Evolutionary conservation across 2,113 vertebrate genomes (phyloP), one percentile per base, ranked within the genome.

Genomic region (Platysteira castanea): DNA sequence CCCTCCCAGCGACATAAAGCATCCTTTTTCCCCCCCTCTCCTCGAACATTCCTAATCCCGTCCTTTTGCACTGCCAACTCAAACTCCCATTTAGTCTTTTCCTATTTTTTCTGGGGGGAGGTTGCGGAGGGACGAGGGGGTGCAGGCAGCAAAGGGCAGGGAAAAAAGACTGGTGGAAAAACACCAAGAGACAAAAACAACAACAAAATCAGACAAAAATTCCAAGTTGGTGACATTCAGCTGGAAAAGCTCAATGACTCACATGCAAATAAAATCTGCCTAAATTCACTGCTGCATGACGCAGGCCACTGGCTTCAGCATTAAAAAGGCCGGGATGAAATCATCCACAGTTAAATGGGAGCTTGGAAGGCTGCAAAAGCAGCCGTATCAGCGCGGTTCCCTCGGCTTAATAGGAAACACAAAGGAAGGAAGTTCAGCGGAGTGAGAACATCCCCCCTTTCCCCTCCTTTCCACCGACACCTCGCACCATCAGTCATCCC

Each of bases 161-260:
- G 46, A 26, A 93, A 95, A 97, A 91, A 94, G 83, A 88, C 70
- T 4, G 81, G 93, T 96, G 98, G 98, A 98, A 98, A 98, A 98
- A 97, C 96, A 98, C 97, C 96, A 88, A 96, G 97, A 96, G 97
- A 98, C 97, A 94, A 98, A 98, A 98, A 90, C 98, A 97, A 98
- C 98, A 98, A 98, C 96, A 98, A 98, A 97, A 98, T 97, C 97
- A 91, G 97, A 92, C 86, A n/a, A 97, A 98, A 98, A 98, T 98
- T 98, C 98, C 98, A 98, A 98, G 95, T 97, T 96, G 98, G 97
- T 98, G 98, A 98, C 98, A 98, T 97, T 97, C 95, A 97, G 95
- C 97, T 98, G 98, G 98, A 98, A 98, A 98, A 98, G 95, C 95
- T 98, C 94, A 96, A 37, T 98, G 98, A 98, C 98, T 98, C 98